phyloP scores from a whole-genome alignment of 2,888 invertebrate genomes.

The Sericinus montela region DNA sequence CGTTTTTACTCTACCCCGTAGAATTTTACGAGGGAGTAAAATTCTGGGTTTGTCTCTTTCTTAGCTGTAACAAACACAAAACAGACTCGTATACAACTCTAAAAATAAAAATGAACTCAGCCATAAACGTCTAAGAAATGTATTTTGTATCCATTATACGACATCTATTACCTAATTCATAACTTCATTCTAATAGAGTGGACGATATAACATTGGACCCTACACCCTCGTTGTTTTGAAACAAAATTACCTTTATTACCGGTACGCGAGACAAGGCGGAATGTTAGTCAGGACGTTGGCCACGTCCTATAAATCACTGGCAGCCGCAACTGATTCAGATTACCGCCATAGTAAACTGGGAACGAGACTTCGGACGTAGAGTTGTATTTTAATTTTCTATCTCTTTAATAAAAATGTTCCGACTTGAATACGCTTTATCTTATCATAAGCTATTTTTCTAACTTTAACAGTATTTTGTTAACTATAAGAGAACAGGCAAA shows the following conservation, averaged over 20 bases:
- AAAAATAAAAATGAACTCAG: no score
- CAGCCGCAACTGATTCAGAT: slow-evolving; percentile 69
- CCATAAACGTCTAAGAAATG: no score
- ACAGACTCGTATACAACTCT: no score
- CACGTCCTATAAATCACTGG: slow-evolving; percentile 69
- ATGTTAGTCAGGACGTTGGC: slow-evolving; percentile 45
- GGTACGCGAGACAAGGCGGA: slow-evolving; percentile 49
- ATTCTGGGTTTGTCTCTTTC: no score
- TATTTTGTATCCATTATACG: background rate
- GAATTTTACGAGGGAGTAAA: no score
- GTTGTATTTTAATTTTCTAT: slow-evolving; percentile 20
- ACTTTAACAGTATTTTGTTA: background rate
- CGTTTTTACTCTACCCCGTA: no score
- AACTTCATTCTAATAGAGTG: slow-evolving; percentile 7
- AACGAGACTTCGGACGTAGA: slow-evolving; percentile 30
- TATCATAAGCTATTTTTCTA: slow-evolving; percentile 4
- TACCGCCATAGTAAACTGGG: slow-evolving; percentile 44
- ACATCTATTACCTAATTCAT: slow-evolving; percentile 10
- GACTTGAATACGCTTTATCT: slow-evolving; percentile 15
- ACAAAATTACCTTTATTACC: slow-evolving; percentile 65
- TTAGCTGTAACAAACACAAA: no score
- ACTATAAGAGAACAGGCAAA: no score
- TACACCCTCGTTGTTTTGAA: slow-evolving; percentile 31
- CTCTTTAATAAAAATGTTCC: slow-evolving; percentile 15
- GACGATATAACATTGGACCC: slow-evolving; percentile 11